A percentile compares a stretch with the other conserved stretches of the same genome.
These are phyloP conservation scores for Scelioninae gen. 2 DNA, from an alignment of 2,888 invertebrate genomes.

Conservation along the genomic window DNA sequence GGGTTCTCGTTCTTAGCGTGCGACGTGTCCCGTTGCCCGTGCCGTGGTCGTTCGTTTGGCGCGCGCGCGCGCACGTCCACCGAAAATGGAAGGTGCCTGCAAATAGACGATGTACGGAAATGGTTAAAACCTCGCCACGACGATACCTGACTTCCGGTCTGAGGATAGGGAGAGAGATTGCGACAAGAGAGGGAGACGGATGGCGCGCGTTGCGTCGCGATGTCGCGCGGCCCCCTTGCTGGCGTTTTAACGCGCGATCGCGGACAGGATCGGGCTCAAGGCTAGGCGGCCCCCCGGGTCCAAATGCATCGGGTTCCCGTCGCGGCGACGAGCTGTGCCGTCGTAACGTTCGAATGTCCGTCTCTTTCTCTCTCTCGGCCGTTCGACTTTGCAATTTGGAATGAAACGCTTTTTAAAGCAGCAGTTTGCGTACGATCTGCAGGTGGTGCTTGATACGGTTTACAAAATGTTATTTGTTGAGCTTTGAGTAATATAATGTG, in stretches of 20 bases:
- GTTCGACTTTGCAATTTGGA: slow-evolving; percentile 4
- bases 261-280: no score
- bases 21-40: not conserved
- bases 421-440: slow-evolving; percentile 69
- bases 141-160: slow-evolving; percentile 44
- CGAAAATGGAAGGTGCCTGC: slow-evolving; percentile 5
- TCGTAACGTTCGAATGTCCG: slow-evolving; percentile 15
- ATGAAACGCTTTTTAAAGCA: slow-evolving; percentile 59
- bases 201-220: not conserved
- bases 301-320: not conserved
- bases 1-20: not conserved
- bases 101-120: slow-evolving; percentile 22
- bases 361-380: slow-evolving; percentile 45
- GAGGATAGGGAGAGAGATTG: slow-evolving; percentile 9
- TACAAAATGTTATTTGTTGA: slow-evolving; percentile 61
- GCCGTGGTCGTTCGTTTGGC: not conserved
- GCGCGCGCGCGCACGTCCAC: slow-evolving; percentile 19
- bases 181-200: slow-evolving; percentile 28
- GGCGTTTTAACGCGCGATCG: no score
- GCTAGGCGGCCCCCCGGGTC: no score
- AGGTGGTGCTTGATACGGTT: slow-evolving; percentile 66
- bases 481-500: slow-evolving; percentile 37
- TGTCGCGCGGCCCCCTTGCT: no score
- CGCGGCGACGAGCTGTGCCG: slow-evolving; percentile 1
- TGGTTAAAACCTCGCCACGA: slow-evolving; percentile 8